Evolutionary conservation across 2,797 vertebrate species (phyloP), one percentile per base, ranked within the genome.

Genomic region (Silurus aristotelis): DNA sequence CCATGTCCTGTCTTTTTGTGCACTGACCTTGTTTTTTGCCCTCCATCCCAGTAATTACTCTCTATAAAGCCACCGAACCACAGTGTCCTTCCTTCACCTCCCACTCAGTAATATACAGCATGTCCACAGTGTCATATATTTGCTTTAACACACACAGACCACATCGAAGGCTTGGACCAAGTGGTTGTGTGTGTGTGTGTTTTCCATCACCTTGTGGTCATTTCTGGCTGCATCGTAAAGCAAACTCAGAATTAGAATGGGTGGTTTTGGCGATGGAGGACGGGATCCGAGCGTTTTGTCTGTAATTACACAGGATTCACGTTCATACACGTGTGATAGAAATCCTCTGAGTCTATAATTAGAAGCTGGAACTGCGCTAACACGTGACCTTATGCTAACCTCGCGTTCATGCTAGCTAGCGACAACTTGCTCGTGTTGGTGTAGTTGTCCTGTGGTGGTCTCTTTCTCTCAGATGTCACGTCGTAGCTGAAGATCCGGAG

Each of bases 251-350:
- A 27, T 80, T 48, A 25, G 43, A 80, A 66, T 25, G 5, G 5
- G 38, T 80, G 78, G 61, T 52, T 80, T 48, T 80, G 78, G 78
- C 61, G 0, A 19, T 0, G 20, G 9, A 19, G 17, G 12, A 17
- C 3, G 7, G 61, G 38, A 48, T 48, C 43, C 0, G 43, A 46
- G 43, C 60, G 6, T 48, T 64, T 64, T 0, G n/a, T n/a, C 43
- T 66, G n/a, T 80, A 66, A 80, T 80, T 80, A 80, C 78, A 80
- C 78, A 9, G 6, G 22, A 25, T 38, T 76, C 73, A 76, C 73
- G 14, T 79, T n/a, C 61, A 63, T 46, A 66, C 52, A 13, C 66
- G 14, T 20, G 46, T 61, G 22, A 27, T 79, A 25, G 63, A 63
- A 63, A n/a, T 27, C 43, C 78, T 25, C n/a, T 0, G n/a, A 27